Evolutionary conservation across 2,888 invertebrate genomes (phyloP).

Genomic region (Platerodrilus igneus): DNA sequence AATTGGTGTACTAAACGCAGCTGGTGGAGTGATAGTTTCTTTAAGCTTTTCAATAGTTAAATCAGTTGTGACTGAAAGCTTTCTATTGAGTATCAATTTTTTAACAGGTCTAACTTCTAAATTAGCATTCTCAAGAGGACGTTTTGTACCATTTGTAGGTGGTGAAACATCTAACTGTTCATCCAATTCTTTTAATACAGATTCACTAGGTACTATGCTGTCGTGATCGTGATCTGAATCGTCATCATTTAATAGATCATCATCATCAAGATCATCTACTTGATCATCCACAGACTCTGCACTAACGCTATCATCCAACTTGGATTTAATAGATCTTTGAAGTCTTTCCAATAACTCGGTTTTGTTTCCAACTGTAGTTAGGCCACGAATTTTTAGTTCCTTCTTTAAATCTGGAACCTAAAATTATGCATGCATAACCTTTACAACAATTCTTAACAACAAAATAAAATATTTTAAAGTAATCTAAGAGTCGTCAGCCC

Average conservation of each 20-base stretch:
- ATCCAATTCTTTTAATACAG: constrained; percentile 42
- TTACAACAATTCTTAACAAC: too few relatives aligned
- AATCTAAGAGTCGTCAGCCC: too few relatives aligned
- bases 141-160: constrained; percentile 32
- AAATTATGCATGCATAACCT: too few relatives aligned
- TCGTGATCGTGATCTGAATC: constrained; percentile 39
- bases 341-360: constrained; percentile 74
- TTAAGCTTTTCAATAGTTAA: too few relatives aligned
- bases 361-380: constrained; percentile 74
- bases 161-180: constrained; percentile 37
- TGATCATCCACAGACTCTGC: constrained; percentile 52
- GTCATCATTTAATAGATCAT: constrained; percentile 53
- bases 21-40: constrained; percentile 27
- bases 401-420: constrained; percentile 81
- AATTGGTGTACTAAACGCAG: constrained; percentile 4
- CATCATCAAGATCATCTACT: constrained; percentile 52
- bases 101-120: constrained; percentile 48
- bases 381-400: constrained; percentile 73
- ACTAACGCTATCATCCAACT: constrained; percentile 36
- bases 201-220: constrained; percentile 40
- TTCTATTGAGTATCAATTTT: constrained; percentile 61
- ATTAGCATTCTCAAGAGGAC: constrained; percentile 32
- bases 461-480: too few relatives aligned
- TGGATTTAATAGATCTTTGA: constrained; percentile 57
- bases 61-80: constrained; percentile 39